Base-by-base conservation (phyloP, 1,140 invertebrate species). In the Nasonia giraulti region DNA sequence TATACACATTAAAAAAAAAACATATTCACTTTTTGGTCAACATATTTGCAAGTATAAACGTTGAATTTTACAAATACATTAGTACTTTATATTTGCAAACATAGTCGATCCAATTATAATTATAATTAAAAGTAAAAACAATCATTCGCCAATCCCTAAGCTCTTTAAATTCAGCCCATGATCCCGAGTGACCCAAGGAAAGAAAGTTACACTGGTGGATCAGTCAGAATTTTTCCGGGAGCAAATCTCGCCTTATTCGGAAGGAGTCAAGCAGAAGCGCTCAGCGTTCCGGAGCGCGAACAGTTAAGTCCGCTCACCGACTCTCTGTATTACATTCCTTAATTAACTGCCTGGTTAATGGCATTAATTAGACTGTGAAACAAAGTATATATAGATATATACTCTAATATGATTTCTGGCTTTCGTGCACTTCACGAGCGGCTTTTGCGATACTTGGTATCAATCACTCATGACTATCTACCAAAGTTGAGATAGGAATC, bases 331-430 rank as follows among this genome's bases (percentile, higher is more conserved):
- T 91, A 90, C 88, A 90, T 91, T 90, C 88, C 83, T 88, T 92
- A 93, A 93, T 92, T 92, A 92, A 91, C 90, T 89, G 89, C 88
- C 89, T 88, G 87, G 85, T 86, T 91, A 92, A 91, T 92, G 87
- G 87, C 87, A 92, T 90, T 91, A 92, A 92, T 92, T 92, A 91
- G 91, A 90, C 90, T 92, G 91, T 92, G 91, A 92, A 92, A 89
- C 89, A 85, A 90, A 90, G 86, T 90, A 89, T 55, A 55, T 55
- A 55, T 55, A 55, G 44, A 37, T n/a, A 27, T 23, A 62, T 50
- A 47, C 76, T 77, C 12, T 69, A 14, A 55, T 12, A 71, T 78
- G 10, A 80, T 62, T 84, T 80, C 74, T 80, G 6, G 37, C 12
- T 23, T n/a, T 79, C 47, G 11, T 80, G n/a, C 2, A 73, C 31